These are phyloP conservation scores for Melanerpes aurifrons DNA, from an alignment of 2,113 vertebrate species.

Conservation along the genomic window DNA sequence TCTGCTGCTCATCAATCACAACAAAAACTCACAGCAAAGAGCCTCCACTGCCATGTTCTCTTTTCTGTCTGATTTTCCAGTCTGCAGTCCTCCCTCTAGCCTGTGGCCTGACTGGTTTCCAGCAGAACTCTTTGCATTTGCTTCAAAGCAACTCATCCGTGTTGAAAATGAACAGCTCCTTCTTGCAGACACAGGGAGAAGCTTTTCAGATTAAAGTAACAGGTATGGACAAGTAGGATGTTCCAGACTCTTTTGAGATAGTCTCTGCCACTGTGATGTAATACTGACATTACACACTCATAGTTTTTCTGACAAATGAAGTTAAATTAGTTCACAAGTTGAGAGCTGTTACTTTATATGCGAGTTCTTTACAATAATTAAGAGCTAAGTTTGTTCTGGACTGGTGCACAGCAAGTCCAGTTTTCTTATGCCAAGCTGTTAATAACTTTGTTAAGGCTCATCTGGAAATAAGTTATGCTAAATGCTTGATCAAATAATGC, in stretches of 20 bases:
- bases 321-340: not conserved
- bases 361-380: not conserved
- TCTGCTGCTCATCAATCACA: not conserved
- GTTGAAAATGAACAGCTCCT: conserved; percentile 62
- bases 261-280: not conserved
- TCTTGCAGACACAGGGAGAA: conserved; percentile 54
- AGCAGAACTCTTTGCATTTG: conserved; percentile 50
- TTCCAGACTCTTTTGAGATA: not conserved
- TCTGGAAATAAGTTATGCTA: not conserved
- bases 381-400: not conserved
- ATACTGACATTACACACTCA: not conserved
- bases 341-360: not conserved
- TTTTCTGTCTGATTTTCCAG: conserved; percentile 58
- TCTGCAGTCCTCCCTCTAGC: conserved; percentile 18
- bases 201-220: conserved; percentile 69
- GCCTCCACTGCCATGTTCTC: not conserved
- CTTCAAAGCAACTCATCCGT: conserved; percentile 58
- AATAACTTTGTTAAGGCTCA: not conserved
- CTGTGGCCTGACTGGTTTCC: conserved; percentile 71
- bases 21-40: not conserved
- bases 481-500: not conserved
- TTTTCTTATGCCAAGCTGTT: not conserved
- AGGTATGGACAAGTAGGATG: conserved; percentile 52
- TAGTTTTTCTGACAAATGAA: rapidly evolving
- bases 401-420: not conserved